Evolutionary conservation across 2,113 vertebrate species (phyloP).

Genomic region (Cranoglanis bouderius): DNA sequence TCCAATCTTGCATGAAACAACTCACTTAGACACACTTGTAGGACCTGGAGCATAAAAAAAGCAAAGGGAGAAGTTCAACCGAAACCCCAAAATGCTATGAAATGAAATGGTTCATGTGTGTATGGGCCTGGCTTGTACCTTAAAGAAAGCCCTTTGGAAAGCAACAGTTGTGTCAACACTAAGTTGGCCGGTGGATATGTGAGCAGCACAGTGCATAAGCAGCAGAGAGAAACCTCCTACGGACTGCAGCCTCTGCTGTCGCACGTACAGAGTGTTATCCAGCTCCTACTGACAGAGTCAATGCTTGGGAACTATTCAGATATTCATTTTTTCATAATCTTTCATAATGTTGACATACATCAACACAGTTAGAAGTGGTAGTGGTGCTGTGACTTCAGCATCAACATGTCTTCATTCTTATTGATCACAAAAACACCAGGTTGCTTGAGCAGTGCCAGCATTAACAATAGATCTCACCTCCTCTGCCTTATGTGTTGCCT

Average conservation of each 20-base stretch:
- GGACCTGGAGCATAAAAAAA: conserved; percentile 62
- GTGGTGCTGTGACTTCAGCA: not conserved
- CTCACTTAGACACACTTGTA: conserved; percentile 78
- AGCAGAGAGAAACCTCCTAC: conserved; percentile 82
- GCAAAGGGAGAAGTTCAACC: not conserved
- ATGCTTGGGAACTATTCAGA: conserved; percentile 7
- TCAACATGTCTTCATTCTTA: not conserved
- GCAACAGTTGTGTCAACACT: conserved; percentile 67
- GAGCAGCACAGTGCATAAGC: conserved; percentile 81
- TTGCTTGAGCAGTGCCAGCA: not conserved
- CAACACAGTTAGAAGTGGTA: not conserved
- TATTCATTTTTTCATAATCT: not conserved
- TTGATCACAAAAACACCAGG: not conserved
- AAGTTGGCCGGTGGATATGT: conserved; percentile 71
- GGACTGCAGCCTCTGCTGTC: conserved; percentile 75
- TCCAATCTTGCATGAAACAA: conserved; percentile 71
- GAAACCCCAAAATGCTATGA: not conserved
- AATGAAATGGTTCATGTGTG: not conserved
- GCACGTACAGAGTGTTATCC: conserved; percentile 74
- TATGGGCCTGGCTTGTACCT: conserved; percentile 69
- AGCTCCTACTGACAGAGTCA: conserved; percentile 65
- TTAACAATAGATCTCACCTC: not conserved
- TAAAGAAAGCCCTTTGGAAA: conserved; percentile 80
- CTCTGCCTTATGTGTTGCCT: not conserved
- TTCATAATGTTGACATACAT: not conserved